Base-by-base conservation (phyloP, 2,888 invertebrate genomes). In the Crioceris asparagi region DNA sequence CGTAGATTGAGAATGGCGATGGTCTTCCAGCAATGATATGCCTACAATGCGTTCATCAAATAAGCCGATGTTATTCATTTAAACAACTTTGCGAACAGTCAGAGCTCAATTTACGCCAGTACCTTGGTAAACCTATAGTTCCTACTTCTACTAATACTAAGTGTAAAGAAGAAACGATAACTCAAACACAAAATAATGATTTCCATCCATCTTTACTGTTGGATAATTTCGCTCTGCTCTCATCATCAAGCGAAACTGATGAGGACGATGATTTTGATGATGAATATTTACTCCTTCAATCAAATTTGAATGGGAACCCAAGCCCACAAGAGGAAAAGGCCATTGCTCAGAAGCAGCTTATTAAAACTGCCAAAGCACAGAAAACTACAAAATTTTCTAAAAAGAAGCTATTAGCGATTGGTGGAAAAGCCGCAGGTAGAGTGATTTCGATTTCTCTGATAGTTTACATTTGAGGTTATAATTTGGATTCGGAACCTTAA, bases 51-150 rank as follows among this genome's bases (percentile, higher is more conserved):
- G 59, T 64, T 26, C 59, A 66, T 35, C 65, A 68, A 56, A 63
- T 68, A 23, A 65, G 62, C 45, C 56, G 64, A 36, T 65, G 65
- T 10, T 68, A 60, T 48, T 59, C 66, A 4, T 70, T 70, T 47
- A 68, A 67, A 51, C 62, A 66, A 52, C 54, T 67, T 23, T 68
- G 68, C 48, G 66, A 66, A 52, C 64, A 64, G 38, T 66, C 68
- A 1, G 67, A 69, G 44, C 42, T 54, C 18, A 67, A 61, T 41
- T 53, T 69, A 10, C 54, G 66, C 25, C 59, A 61, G 40, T 67
- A 62, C 41, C 46, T 67, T 11, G 64, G 65, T 4, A 63, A 64
- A 49, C 64, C 65, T 4, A 11, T 38, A 2, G 18, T 21, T 4
- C 38, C 45, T 32, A 44, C 43, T 36, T 44, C 44, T 11, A 55